These are phyloP conservation scores for Tautogolabrus adspersus DNA, from an alignment of 2,113 vertebrate species.

Conservation along the genomic window DNA sequence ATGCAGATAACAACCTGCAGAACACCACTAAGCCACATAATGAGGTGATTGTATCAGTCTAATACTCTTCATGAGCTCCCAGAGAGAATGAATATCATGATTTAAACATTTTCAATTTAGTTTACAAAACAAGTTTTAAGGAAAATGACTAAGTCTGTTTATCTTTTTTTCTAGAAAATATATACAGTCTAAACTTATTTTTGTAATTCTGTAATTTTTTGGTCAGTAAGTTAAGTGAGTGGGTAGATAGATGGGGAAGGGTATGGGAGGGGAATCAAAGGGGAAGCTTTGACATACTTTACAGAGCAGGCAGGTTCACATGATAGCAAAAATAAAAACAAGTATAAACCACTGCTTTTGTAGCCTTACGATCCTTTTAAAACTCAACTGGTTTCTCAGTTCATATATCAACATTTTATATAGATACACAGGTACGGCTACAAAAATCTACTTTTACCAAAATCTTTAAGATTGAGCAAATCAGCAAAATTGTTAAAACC, in stretches of 20 bases:
- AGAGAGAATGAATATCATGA: not conserved
- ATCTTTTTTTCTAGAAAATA: conserved; percentile 10
- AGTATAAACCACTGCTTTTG: conserved; percentile 87
- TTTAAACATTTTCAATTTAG: conserved; percentile 4
- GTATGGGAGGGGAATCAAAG: conserved; percentile 65
- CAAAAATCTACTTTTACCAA: too few relatives aligned
- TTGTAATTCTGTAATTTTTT: conserved; percentile 8
- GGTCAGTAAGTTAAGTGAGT: conserved; percentile 50
- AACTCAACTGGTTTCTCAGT: not conserved
- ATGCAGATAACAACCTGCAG: conserved; percentile 39
- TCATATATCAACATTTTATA: too few relatives aligned
- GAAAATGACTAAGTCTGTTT: not conserved
- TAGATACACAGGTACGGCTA: too few relatives aligned
- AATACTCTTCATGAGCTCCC: conserved; percentile 17
- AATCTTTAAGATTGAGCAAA: not conserved
- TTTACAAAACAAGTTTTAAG: conserved; percentile 8
- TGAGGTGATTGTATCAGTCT: conserved; percentile 31
- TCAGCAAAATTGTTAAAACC: not conserved
- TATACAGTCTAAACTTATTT: not conserved
- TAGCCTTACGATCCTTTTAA: conserved; percentile 84
- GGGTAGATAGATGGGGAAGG: conserved; percentile 61
- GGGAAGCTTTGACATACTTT: conserved; percentile 71
- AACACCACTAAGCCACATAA: conserved; percentile 42
- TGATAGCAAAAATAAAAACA: conserved; percentile 79
- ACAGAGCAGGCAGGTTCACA: conserved; percentile 84